phyloP scores from a whole-genome alignment of 2,888 invertebrate genomes.

The Chloroclystis v-ata region DNA sequence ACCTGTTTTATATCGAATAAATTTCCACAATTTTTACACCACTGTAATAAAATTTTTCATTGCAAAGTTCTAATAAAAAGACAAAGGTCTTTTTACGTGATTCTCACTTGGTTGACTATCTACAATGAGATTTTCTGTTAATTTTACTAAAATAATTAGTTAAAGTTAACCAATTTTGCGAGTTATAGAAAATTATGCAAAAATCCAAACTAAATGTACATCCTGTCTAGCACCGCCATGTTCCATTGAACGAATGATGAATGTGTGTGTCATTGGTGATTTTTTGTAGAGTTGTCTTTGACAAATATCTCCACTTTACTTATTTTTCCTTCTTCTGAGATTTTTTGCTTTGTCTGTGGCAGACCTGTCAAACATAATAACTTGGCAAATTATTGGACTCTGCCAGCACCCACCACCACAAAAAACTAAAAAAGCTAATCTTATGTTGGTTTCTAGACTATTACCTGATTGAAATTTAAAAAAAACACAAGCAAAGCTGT shows the following conservation, averaged over 20 bases:
- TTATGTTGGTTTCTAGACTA: no score
- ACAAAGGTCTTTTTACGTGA: constrained; percentile 32
- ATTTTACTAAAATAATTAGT: constrained; percentile 35
- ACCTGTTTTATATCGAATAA: constrained; percentile 67
- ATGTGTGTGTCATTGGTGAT: no score
- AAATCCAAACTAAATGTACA: constrained; percentile 67
- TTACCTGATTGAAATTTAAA: no score
- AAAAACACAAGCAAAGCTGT: no score
- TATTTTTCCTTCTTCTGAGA: no score
- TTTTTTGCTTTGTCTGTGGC: no score
- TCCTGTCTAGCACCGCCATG: constrained; percentile 76
- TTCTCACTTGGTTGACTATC: constrained; percentile 37
- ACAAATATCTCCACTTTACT: no score
- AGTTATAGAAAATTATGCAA: constrained; percentile 54
- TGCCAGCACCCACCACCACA: no score
- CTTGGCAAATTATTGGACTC: no score
- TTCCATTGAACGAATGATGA: constrained; percentile 53
- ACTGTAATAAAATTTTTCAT: constrained; percentile 74
- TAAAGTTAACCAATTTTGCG: constrained; percentile 42
- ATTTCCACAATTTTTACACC: constrained; percentile 77
- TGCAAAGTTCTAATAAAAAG: constrained; percentile 56
- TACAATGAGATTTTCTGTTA: constrained; percentile 34
- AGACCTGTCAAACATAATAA: no score
- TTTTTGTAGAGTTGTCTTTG: no score
- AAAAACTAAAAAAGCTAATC: no score